These are phyloP conservation scores for Elysia chlorotica DNA, from an alignment of 1,140 invertebrate species.

Conservation along the genomic window DNA sequence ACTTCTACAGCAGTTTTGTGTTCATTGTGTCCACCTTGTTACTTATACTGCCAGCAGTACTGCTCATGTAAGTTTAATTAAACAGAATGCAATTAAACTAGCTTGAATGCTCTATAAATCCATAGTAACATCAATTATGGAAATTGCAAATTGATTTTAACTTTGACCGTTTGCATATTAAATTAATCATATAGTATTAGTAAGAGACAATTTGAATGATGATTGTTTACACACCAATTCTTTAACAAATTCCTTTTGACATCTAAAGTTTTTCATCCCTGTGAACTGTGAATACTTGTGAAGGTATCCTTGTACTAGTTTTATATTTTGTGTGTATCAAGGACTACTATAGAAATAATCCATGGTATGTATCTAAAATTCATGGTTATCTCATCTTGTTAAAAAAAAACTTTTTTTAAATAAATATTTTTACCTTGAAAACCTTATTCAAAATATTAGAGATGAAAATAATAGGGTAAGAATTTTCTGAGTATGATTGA, in stretches of 20 bases:
- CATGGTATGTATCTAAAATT: not conserved
- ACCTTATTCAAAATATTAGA: no score
- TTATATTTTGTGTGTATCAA: not conserved
- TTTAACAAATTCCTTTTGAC: not conserved
- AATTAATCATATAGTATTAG: not conserved
- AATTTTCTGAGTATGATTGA: no score
- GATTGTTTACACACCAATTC: no score
- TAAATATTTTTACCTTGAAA: no score
- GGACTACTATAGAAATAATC: not conserved
- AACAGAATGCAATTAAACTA: not conserved
- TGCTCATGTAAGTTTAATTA: conserved; percentile 33
- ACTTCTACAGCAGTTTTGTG: conserved; percentile 49
- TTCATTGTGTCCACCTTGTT: conserved; percentile 48
- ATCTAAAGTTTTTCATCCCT: not conserved
- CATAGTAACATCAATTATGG: not conserved
- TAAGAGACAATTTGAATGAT: not conserved
- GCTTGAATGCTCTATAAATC: not conserved
- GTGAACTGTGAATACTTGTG: not conserved
- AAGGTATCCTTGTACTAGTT: not conserved
- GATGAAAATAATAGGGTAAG: no score
- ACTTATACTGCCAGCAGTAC: conserved; percentile 33
- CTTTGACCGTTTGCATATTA: not conserved
- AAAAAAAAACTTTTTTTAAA: no score
- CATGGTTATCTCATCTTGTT: not conserved
- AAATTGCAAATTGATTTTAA: not conserved